Evolutionary conservation across 1,140 invertebrate genomes (phyloP).

Genomic region (Pygmarrhopalites habei): DNA sequence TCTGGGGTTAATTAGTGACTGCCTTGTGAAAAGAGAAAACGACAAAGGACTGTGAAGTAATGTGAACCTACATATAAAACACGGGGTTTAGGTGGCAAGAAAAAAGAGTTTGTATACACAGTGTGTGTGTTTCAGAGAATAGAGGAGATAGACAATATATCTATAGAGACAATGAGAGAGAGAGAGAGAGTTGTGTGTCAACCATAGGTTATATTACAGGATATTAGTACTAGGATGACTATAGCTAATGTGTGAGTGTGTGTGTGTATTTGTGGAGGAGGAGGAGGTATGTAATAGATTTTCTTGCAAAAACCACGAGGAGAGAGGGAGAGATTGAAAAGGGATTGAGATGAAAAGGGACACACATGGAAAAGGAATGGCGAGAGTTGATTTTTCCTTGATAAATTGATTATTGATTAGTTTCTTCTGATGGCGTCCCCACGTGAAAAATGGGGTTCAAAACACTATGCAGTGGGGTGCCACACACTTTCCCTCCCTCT

Average conservation of each 20-base stretch:
- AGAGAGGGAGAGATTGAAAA: conserved; percentile 6
- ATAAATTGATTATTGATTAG: conserved; percentile 33
- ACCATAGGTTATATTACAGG: no score
- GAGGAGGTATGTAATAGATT: background rate
- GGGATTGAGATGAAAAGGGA: conserved; percentile 16
- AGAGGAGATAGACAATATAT: no score
- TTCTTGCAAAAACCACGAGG: background rate
- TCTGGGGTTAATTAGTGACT: conserved; percentile 14
- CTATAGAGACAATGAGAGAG: no score
- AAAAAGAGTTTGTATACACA: background rate
- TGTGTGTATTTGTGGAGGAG: background rate
- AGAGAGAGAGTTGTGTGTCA: no score
- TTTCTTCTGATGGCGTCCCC: conserved; percentile 13
- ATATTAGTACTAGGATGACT: no score
- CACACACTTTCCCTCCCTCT: background rate
- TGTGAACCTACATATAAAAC: background rate
- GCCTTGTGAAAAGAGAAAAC: background rate
- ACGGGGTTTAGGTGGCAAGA: background rate
- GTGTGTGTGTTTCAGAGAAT: no score
- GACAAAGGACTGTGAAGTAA: conserved; percentile 12
- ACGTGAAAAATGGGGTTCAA: conserved; percentile 13
- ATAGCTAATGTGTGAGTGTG: no score
- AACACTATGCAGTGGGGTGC: conserved; percentile 14
- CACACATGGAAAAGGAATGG: conserved; percentile 27
- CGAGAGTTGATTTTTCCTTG: conserved; percentile 30